phyloP scores from a whole-genome alignment of 2,113 vertebrate species.

The Alectura lathami region DNA sequence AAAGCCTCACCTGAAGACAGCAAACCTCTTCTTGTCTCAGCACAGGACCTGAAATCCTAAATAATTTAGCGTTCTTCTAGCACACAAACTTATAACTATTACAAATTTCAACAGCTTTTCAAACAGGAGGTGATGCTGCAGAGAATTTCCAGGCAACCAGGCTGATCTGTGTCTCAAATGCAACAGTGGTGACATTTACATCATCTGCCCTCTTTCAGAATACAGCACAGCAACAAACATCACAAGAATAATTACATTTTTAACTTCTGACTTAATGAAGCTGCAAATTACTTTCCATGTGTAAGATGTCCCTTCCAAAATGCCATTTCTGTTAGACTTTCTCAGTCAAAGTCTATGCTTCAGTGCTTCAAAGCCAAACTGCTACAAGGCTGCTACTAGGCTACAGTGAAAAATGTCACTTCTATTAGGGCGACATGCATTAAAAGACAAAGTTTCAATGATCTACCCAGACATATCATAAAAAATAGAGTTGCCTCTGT shows the following conservation, averaged over 20 bases:
- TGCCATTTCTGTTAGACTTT: neutral
- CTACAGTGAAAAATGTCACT: neutral
- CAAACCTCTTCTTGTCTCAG: neutral
- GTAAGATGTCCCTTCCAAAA: neutral
- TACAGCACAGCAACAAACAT: neutral
- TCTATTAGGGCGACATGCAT: neutral
- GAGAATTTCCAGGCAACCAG: neutral
- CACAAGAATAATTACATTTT: neutral
- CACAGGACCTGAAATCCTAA: neutral
- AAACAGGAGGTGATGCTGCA: neutral
- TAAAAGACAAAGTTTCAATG: neutral
- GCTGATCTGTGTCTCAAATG: neutral
- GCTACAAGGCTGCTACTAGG: neutral
- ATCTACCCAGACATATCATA: neutral
- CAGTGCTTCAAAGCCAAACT: neutral
- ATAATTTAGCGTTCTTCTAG: neutral
- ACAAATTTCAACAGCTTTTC: constrained; percentile 6
- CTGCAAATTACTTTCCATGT: neutral
- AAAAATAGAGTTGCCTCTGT: neutral
- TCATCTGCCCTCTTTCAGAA: neutral
- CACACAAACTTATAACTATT: neutral
- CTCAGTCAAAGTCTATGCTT: neutral
- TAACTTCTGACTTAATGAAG: neutral
- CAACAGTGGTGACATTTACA: neutral
- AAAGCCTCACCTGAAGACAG: neutral